Conservation (phyloP, 2,797 vertebrate genomes). For the Crocodylus rhombifer region DNA sequence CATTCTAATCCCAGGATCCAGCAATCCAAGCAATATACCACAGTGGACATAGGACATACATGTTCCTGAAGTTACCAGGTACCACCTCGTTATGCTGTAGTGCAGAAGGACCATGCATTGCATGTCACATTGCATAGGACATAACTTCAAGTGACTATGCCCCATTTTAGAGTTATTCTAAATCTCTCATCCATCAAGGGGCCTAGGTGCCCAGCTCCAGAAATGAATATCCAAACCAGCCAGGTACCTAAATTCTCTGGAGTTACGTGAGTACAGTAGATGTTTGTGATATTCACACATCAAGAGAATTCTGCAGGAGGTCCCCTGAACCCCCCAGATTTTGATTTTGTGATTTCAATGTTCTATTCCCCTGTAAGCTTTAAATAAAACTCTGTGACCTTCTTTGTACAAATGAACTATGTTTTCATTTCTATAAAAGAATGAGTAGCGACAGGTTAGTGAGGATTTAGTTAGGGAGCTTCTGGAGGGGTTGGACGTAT, state of each 20-base stretch:
- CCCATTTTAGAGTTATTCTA: not conserved
- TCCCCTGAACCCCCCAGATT: not conserved
- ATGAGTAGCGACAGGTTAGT: too few species aligned
- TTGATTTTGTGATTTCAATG: not conserved
- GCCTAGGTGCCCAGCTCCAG: too few species aligned
- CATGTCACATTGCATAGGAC: not conserved
- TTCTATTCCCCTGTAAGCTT: slow-evolving; percentile 25
- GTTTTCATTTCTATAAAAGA: slow-evolving; percentile 5
- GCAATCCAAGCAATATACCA: too few species aligned
- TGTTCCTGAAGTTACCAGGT: not conserved
- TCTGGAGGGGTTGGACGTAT: too few species aligned
- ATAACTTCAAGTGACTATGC: not conserved
- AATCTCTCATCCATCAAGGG: not conserved
- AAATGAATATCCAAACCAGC: too few species aligned
- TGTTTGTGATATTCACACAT: not conserved
- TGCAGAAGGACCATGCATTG: too few species aligned
- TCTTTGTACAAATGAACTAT: not conserved
- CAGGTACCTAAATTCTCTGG: too few species aligned
- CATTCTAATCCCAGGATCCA: too few species aligned
- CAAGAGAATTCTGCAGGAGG: not conserved
- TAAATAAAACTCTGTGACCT: slow-evolving; percentile 19
- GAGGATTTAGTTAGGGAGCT: too few species aligned
- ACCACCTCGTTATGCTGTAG: too few species aligned
- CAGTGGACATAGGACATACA: too few species aligned
- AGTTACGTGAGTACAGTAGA: not conserved